Base-by-base conservation (phyloP, 2,797 vertebrate species). In the Craterocephalus amniculus region DNA sequence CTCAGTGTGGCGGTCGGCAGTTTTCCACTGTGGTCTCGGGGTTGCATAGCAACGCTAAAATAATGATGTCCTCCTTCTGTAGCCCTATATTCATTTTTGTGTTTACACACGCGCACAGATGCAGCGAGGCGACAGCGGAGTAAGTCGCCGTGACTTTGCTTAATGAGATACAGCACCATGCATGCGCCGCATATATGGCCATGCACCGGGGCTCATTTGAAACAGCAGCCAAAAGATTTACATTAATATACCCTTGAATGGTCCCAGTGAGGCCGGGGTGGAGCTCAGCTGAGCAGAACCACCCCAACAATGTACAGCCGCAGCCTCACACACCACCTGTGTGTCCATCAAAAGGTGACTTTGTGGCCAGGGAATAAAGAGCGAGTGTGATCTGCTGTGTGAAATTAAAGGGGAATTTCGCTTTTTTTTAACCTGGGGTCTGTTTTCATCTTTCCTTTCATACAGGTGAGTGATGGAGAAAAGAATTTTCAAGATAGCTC, bases 111-210 rank as follows among this genome's bases (percentile, higher is more conserved):
- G 13, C 18, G 62, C 43, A 29, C 35, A 79, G 35, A 16, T n/a
- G 79, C 13, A 38, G 67, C 1, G 69, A 86, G 76, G 76, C 80
- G 79, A 83, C 79, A 82, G 74, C 13, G 55, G 67, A 66, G 75
- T 71, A 80, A 87, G 78, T 83, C 86, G 78, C 67, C 48, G 78
- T 84, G 85, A 87, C 88, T 87, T 86, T 84, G 66, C 63, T 69
- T 88, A 86, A 89, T 88, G 83, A 89, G 83, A 90, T 88, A 74
- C 78, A 83, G 78, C 59, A 59, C 49, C 59, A 62, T 68, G 64
- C 73, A 74, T 16, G 51, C 68, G 76, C 57, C 9, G 67, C 63
- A 83, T 76, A 74, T 72, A 72, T 4, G 20, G 63, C 77, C 74
- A 63, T 80, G 83, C 69, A 54, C 67, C 14, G 31, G 76, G 56